Base-by-base conservation (phyloP, 2,113 vertebrate genomes). In the Sylvia atricapilla region DNA sequence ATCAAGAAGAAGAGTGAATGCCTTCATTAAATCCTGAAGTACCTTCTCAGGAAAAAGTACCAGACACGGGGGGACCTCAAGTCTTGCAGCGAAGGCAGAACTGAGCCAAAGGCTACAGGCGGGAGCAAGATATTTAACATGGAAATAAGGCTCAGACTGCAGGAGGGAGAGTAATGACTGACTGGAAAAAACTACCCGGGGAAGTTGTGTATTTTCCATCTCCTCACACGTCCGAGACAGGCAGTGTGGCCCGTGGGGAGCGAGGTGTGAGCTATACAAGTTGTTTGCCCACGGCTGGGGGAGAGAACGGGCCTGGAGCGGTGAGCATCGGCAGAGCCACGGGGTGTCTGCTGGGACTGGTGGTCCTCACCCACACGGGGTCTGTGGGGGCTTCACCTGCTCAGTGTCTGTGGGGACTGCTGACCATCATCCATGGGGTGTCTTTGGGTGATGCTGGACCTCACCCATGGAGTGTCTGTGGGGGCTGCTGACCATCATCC, bases 171-270 rank as follows among this genome's bases (percentile, higher is more conserved):
- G 82, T 30, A 91, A 96, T 94, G 90, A 95, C 87, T 53, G 93
- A 18, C 94, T 91, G 94, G 96, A 97, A 95, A 96, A 96, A 93
- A 80, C 93, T 91, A 68, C 87, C 94, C 55, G 0, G 11, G 83
- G 37, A 93, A 46, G 82, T 35, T 76, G 94, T 73, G 91, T 75
- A 93, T 90, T 97, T 97, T 97, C 93, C 95, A 94, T 96, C 94
- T 85, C 84, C 87, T 93, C 87, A 93, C 93, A 89, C 63, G 3
- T 91, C 82, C 47, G 15, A 90, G 91, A 31, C 93, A 76, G 92
- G 94, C 91, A 20, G 12, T 0, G 3, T 13, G 72, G 92, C 82
- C 91, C 22, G 2, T 0, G 16, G 91, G 94, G 96, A 95, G 68
- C 31, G 4, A 87, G 85, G 95, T 92, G 84, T 27, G 69, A 90